Percentiles rank a stretch among this genome's conserved stretches.
phyloP scores from a whole-genome alignment of 2,113 vertebrate species.

The Ceyx cyanopectus region DNA sequence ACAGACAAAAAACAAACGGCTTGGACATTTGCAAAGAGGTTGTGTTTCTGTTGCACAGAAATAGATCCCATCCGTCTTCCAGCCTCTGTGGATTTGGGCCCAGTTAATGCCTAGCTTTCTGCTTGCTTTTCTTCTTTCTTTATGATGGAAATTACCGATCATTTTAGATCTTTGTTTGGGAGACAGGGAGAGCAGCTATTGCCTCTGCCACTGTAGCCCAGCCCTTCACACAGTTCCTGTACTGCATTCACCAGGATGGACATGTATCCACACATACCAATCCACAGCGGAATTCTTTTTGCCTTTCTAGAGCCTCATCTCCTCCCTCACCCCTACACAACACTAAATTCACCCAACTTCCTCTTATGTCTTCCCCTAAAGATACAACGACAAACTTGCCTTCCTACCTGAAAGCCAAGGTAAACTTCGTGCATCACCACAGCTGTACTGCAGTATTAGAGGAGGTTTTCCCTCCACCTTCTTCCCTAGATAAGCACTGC shows the following conservation, averaged over 20 bases:
- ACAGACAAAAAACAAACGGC: background rate
- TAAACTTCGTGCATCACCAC: background rate
- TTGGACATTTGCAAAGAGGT: background rate
- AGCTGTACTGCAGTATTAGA: background rate
- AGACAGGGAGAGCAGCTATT: background rate
- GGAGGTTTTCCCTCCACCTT: background rate
- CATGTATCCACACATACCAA: accelerated
- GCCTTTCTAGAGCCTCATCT: background rate
- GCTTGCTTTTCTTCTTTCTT: background rate
- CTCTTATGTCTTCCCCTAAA: background rate
- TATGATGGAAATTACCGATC: background rate
- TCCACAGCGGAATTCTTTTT: background rate
- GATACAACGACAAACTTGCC: background rate
- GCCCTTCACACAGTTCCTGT: background rate
- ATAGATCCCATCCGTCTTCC: background rate
- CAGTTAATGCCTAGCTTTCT: background rate
- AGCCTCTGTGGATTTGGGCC: background rate
- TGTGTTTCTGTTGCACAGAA: background rate
- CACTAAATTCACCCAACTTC: background rate
- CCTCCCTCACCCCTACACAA: background rate
- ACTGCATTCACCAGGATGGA: background rate
- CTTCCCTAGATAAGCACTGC: background rate
- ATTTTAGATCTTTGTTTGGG: background rate
- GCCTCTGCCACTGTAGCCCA: background rate
- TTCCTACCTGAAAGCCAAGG: background rate